phyloP scores from a whole-genome alignment of 2,113 vertebrate species.

The Litocranius walleri region DNA sequence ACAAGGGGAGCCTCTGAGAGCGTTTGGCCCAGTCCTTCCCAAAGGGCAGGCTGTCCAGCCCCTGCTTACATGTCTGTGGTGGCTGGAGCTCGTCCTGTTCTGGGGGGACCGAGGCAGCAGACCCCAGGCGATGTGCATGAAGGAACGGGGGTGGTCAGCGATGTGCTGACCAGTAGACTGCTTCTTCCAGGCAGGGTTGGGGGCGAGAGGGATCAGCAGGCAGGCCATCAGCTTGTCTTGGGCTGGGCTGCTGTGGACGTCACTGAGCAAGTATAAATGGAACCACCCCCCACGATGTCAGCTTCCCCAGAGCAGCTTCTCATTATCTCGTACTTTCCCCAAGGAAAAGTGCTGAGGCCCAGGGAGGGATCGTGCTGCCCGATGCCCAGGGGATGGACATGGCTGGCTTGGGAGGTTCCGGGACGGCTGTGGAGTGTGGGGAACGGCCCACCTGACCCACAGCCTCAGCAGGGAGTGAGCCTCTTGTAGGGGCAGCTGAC shows the following conservation, averaged over 20 bases:
- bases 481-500: accelerated
- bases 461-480: background rate
- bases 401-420: background rate
- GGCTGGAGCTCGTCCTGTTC: background rate
- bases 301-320: conserved; percentile 19
- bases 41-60: background rate
- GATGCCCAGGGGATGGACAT: background rate
- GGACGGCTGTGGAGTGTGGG: accelerated
- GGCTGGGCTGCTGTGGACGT: conserved; percentile 21
- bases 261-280: conserved; percentile 1
- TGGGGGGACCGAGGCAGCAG: background rate
- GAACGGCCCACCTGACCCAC: background rate
- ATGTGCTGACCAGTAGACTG: background rate
- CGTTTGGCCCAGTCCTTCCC: accelerated
- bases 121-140: accelerated
- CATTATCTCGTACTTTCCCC: background rate
- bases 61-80: background rate
- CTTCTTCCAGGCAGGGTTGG: background rate
- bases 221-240: background rate
- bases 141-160: background rate
- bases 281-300: conserved; percentile 8
- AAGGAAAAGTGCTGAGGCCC: background rate
- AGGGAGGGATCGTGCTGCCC: background rate
- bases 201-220: background rate
- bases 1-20: background rate